These are phyloP conservation scores for Spicauda simplicius DNA, from an alignment of 2,888 invertebrate species.

Conservation along the genomic window DNA sequence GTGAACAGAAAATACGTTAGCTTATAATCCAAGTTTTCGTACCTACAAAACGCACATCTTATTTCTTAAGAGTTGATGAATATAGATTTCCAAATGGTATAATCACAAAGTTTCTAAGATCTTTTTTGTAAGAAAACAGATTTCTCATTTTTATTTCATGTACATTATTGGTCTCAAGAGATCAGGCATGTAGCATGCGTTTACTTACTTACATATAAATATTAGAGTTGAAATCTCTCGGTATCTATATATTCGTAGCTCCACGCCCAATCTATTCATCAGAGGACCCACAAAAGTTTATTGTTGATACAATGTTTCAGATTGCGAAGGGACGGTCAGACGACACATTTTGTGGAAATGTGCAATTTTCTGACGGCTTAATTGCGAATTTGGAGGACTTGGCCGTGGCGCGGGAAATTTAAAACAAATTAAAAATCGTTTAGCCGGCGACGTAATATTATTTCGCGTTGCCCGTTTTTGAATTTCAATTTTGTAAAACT, in stretches of 20 bases:
- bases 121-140: too few species aligned
- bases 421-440: constrained; percentile 35
- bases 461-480: constrained; percentile 9
- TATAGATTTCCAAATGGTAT: too few species aligned
- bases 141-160: too few species aligned
- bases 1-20: too few species aligned
- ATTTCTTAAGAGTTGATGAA: too few species aligned
- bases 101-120: too few species aligned
- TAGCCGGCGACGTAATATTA: constrained; percentile 25
- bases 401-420: constrained; percentile 25
- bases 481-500: constrained; percentile 25
- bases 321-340: constrained; percentile 27
- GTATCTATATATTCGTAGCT: constrained; percentile 9
- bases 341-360: constrained; percentile 25
- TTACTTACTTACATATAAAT: too few species aligned
- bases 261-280: constrained; percentile 17
- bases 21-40: too few species aligned
- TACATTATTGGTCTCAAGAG: too few species aligned
- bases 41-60: too few species aligned
- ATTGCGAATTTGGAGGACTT: constrained; percentile 23
- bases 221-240: too few species aligned
- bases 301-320: constrained; percentile 26
- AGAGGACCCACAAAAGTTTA: constrained; percentile 18
- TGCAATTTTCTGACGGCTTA: constrained; percentile 33
- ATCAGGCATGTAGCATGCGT: too few species aligned